Percentiles rank a stretch among this genome's conserved stretches.
Evolutionary conservation across 1,140 invertebrate genomes (phyloP).

Genomic region (Sesamia nonagrioides): DNA sequence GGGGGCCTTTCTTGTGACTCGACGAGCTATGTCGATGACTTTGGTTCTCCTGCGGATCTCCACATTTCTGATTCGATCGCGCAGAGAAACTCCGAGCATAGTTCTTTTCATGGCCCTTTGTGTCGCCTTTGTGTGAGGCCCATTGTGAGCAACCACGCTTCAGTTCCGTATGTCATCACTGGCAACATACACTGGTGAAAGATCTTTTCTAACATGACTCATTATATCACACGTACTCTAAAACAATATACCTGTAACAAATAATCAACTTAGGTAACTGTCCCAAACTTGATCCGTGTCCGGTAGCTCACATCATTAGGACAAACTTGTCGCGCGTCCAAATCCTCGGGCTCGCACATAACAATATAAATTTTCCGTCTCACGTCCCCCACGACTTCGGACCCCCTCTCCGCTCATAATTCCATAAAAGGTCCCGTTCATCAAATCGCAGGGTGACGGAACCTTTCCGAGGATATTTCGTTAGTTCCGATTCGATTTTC

Average conservation of each 20-base stretch:
- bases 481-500: slow-evolving; percentile 83
- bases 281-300: slow-evolving; percentile 26
- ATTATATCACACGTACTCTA: not conserved
- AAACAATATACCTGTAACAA: slow-evolving; percentile 11
- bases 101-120: no score
- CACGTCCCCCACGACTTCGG: not conserved
- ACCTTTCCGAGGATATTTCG: slow-evolving; percentile 68
- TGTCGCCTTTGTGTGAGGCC: no score
- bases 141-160: no score
- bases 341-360: slow-evolving; percentile 33
- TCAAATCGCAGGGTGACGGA: slow-evolving; percentile 46
- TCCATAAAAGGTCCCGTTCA: slow-evolving; percentile 50
- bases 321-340: slow-evolving; percentile 32
- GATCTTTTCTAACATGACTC: no score
- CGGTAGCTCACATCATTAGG: slow-evolving; percentile 17
- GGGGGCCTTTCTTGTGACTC: no score
- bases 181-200: no score
- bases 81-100: no score
- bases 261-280: slow-evolving; percentile 16
- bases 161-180: no score
- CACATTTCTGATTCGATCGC: no score
- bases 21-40: no score
- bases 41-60: no score
- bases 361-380: slow-evolving; percentile 49
- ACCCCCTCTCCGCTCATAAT: slow-evolving; percentile 44